Conservation (phyloP, 1,140 invertebrate genomes). For the Drosophila oshimai region DNA sequence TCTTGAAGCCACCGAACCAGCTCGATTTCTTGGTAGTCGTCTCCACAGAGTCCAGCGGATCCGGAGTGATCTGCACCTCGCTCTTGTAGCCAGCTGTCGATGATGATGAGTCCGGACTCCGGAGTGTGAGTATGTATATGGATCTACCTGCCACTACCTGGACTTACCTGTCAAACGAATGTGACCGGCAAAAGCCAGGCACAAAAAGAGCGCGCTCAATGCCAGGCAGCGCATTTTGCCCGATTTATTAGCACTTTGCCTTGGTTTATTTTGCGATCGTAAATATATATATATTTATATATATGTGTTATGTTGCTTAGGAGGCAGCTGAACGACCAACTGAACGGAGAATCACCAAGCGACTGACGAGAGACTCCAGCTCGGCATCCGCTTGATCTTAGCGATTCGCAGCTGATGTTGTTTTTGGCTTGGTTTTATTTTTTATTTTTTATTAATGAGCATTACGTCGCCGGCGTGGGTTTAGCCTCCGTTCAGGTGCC, state of each 20-base stretch:
- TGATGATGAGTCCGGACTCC: neutral
- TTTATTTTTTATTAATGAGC: constrained; percentile 78
- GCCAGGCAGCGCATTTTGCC: constrained; percentile 63
- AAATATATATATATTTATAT: too few relatives aligned
- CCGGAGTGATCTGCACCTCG: constrained; percentile 70
- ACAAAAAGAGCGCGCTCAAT: constrained; percentile 57
- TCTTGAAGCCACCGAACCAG: constrained; percentile 72
- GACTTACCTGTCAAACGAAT: constrained; percentile 62
- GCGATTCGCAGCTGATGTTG: constrained; percentile 23
- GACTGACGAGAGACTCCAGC: constrained; percentile 45
- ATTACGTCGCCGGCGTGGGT: constrained; percentile 42
- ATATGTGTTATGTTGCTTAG: neutral
- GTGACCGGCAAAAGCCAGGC: constrained; percentile 54
- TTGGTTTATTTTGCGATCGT: too few relatives aligned
- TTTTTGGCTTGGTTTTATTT: constrained; percentile 38
- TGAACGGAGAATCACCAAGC: constrained; percentile 58
- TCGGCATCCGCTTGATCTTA: constrained; percentile 15
- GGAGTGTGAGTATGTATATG: neutral
- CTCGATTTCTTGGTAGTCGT: constrained; percentile 72
- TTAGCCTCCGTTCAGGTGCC: constrained; percentile 23
- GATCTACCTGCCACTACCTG: too few relatives aligned
- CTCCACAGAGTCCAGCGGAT: constrained; percentile 54
- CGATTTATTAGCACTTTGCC: constrained; percentile 60
- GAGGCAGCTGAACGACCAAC: constrained; percentile 50
- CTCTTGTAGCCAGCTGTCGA: constrained; percentile 60